phyloP scores from a whole-genome alignment of 2,797 vertebrate species.

The Rhinichthys osculus region DNA sequence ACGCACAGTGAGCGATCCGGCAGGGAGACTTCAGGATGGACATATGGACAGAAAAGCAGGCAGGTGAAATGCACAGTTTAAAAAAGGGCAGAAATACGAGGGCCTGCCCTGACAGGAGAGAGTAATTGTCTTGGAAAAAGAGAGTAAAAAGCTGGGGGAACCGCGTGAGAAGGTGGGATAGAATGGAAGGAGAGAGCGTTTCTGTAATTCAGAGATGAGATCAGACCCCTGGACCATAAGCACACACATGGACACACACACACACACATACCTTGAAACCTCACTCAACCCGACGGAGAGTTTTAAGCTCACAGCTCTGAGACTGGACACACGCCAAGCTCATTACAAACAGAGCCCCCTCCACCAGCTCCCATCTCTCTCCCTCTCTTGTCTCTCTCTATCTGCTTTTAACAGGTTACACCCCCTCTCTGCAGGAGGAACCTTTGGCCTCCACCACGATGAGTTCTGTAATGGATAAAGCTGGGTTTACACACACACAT shows the following conservation, averaged over 20 bases:
- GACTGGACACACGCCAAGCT: conserved; percentile 58
- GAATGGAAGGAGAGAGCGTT: conserved; percentile 43
- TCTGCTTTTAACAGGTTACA: conserved; percentile 61
- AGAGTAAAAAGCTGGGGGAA: conserved; percentile 39
- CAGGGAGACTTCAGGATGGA: conserved; percentile 17
- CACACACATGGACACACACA: conserved; percentile 13
- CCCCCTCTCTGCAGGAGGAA: conserved; percentile 52
- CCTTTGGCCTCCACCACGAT: conserved; percentile 39
- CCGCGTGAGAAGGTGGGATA: conserved; percentile 20
- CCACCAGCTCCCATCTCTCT: conserved; percentile 24
- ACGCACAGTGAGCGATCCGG: neutral
- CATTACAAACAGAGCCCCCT: conserved; percentile 52
- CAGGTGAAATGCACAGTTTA: conserved; percentile 48
- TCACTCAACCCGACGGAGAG: conserved; percentile 47
- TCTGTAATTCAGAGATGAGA: conserved; percentile 58
- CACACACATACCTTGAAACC: conserved; percentile 32
- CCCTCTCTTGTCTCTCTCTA: conserved; percentile 50
- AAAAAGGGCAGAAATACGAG: conserved; percentile 33
- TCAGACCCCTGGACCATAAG: conserved; percentile 51
- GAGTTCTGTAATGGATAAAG: conserved; percentile 56
- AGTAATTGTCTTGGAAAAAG: conserved; percentile 55
- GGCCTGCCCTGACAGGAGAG: conserved; percentile 37
- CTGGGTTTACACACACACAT: conserved; percentile 46
- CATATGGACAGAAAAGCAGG: conserved; percentile 10
- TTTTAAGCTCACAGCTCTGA: conserved; percentile 54